Conservation (phyloP, 2,888 invertebrate genomes). For the Dryococelus australis region DNA sequence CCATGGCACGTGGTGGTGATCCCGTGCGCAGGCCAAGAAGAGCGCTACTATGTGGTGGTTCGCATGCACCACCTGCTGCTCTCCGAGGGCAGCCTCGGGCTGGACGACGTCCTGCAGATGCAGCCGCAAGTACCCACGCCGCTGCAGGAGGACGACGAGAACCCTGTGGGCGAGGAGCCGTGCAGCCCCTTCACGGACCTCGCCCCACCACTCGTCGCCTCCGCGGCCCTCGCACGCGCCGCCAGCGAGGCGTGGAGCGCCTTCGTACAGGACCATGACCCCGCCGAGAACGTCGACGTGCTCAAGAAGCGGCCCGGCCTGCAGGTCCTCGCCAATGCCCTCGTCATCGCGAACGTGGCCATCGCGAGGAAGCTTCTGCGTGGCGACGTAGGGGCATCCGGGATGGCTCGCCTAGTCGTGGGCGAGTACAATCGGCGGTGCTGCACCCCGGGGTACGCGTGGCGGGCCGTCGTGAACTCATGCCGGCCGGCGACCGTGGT, state of each 20-base stretch:
- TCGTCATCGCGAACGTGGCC: conserved; percentile 72
- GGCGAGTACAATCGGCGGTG: conserved; percentile 54
- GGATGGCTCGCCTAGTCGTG: not conserved
- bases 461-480: conserved; percentile 51
- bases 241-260: conserved; percentile 74
- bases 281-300: conserved; percentile 73
- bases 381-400: no score
- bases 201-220: conserved; percentile 30
- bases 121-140: conserved; percentile 49
- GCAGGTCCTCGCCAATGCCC: conserved; percentile 64
- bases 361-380: conserved; percentile 59
- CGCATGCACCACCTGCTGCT: conserved; percentile 79
- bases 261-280: conserved; percentile 76
- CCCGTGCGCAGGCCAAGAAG: conserved; percentile 63
- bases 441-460: conserved; percentile 49
- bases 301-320: conserved; percentile 66
- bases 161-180: conserved; percentile 65
- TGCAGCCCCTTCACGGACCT: conserved; percentile 67
- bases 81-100: conserved; percentile 72
- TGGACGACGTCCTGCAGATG: conserved; percentile 78
- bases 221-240: conserved; percentile 21
- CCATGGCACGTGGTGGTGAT: conserved; percentile 85
- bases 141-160: conserved; percentile 41
- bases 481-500: conserved; percentile 51
- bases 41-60: conserved; percentile 72